Evolutionary conservation across 2,888 invertebrate species (phyloP), one percentile per base, ranked within the genome.

Genomic region (Micropterix aruncella): DNA sequence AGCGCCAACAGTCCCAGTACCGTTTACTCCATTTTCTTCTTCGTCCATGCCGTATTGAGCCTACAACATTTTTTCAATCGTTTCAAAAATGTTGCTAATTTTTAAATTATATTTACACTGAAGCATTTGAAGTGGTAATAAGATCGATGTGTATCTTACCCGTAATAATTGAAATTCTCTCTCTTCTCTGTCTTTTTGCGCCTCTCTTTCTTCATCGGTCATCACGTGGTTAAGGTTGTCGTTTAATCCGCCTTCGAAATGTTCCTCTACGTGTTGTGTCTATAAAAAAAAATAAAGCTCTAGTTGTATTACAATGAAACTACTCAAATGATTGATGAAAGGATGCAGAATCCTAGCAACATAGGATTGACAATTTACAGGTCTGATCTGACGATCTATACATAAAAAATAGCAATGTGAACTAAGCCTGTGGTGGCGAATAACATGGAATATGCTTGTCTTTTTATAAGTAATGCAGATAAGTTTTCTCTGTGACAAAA

Each of bases 11-110:
- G 79, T 81, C 55, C 84, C 83, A 53, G 82, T 80, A 47, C 27
- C 27, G 12, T 27, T 27, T 27, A 76, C 68, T 62, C 81, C 88
- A 55, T 84, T 86, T 3, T 84, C 86, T 55, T 87, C 85, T 58
- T 86, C 85, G 57, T 88, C 88, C 90, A 91, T 90, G 2, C 90
- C 90, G 56, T 89, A 90, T 59, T 88, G 86, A 2, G 87, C 88
- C 75, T 80, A 55, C 19, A 50, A 47, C n/a, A n/a, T n/a, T n/a
- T n/a, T n/a, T n/a, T n/a, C n/a, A n/a, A n/a, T n/a, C n/a, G n/a
- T n/a, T n/a, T n/a, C n/a, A n/a, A n/a, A n/a, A n/a, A n/a, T n/a
- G n/a, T n/a, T n/a, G n/a, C n/a, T n/a, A n/a, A n/a, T n/a, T n/a
- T n/a, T n/a, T n/a, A n/a, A n/a, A n/a, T n/a, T n/a, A n/a, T n/a